Percentiles rank a stretch among this genome's conserved stretches.
Evolutionary conservation across 2,113 vertebrate genomes (phyloP).

Genomic region (Rynchops niger): DNA sequence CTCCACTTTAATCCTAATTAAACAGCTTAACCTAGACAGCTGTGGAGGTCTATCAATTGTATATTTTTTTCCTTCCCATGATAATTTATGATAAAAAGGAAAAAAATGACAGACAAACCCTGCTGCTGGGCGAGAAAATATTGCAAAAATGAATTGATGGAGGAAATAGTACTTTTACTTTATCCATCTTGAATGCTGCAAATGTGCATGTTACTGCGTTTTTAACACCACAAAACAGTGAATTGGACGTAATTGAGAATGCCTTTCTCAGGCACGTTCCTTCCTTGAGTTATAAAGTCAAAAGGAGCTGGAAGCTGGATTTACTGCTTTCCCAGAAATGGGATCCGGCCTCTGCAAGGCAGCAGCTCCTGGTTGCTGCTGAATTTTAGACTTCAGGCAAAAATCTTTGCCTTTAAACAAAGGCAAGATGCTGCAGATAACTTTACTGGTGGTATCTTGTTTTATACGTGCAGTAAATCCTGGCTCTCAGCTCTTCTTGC

Average conservation of each 20-base stretch:
- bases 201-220: neutral
- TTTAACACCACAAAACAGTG: neutral
- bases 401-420: neutral
- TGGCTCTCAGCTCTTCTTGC: neutral
- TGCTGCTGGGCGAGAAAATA: neutral
- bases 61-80: neutral
- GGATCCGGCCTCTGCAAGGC: neutral
- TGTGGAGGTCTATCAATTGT: neutral
- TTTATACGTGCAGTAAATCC: neutral
- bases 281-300: neutral
- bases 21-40: neutral
- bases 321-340: neutral
- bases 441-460: neutral
- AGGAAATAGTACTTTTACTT: neutral
- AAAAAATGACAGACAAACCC: neutral
- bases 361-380: neutral
- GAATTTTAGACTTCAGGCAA: neutral
- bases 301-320: neutral
- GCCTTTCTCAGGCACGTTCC: neutral
- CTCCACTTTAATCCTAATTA: neutral
- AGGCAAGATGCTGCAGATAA: neutral
- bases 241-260: neutral
- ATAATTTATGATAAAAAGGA: neutral
- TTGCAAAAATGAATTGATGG: neutral
- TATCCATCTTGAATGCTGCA: neutral